Percentiles rank a stretch among this genome's conserved stretches.
Conservation (phyloP, 2,113 vertebrate genomes). For the Heteronetta atricapilla region DNA sequence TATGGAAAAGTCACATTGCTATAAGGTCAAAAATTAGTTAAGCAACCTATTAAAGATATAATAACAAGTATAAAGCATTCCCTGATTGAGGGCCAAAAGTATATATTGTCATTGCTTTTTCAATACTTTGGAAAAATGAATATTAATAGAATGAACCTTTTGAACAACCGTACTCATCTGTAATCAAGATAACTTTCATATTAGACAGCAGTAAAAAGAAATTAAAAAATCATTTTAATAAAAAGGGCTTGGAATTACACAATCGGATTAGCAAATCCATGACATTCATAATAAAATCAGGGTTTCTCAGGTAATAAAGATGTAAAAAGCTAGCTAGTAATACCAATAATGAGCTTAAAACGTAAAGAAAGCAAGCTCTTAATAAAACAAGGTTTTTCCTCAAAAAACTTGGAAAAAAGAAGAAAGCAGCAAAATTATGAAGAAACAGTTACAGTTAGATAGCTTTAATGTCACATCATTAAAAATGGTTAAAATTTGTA, state of each 20-base stretch:
- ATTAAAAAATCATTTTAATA: slow-evolving; percentile 73
- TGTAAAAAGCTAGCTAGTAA: not conserved
- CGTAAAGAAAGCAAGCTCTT: not conserved
- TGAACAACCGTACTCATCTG: slow-evolving; percentile 85
- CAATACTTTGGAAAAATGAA: slow-evolving; percentile 48
- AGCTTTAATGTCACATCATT: not conserved
- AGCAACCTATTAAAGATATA: slow-evolving; percentile 4
- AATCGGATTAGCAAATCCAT: not conserved
- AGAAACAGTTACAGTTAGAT: not conserved
- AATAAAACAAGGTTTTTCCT: too few relatives aligned
- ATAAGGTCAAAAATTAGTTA: slow-evolving; percentile 1
- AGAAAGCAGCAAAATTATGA: not conserved
- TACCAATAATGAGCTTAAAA: not conserved
- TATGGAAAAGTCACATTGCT: slow-evolving; percentile 26
- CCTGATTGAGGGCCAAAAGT: slow-evolving; percentile 74
- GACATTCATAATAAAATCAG: not conserved
- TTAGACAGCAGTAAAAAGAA: slow-evolving; percentile 80
- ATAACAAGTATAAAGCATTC: slow-evolving; percentile 6
- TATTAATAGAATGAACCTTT: slow-evolving; percentile 79
- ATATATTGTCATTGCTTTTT: slow-evolving; percentile 75
- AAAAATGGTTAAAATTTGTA: not conserved
- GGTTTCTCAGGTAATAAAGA: not conserved
- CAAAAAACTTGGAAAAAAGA: not conserved
- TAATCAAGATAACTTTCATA: slow-evolving; percentile 86
- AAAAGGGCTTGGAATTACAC: not conserved